Conservation (phyloP, 1,140 invertebrate genomes). For the Drosophila littoralis region DNA sequence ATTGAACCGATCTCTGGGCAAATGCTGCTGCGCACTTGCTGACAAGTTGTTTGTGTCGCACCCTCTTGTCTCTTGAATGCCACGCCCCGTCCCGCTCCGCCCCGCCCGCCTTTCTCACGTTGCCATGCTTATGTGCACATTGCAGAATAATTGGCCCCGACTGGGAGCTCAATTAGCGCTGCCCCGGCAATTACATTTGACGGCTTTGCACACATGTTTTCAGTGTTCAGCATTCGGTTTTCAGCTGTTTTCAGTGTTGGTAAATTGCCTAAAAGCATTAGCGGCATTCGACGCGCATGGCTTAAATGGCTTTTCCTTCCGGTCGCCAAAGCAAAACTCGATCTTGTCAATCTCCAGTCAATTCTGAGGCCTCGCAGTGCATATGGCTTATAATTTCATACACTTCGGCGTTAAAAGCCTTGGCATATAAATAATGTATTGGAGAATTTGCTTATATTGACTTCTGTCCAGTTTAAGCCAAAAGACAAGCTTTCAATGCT, state of each 20-base stretch:
- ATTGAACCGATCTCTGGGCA: not conserved
- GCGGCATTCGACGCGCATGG: conserved; percentile 42
- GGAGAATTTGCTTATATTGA: conserved; percentile 17
- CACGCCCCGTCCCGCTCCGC: conserved; percentile 44
- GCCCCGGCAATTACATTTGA: conserved; percentile 73
- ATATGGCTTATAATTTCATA: conserved; percentile 50
- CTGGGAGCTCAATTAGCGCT: conserved; percentile 70
- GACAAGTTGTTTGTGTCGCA: conserved; percentile 70
- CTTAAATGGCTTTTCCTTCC: conserved; percentile 73
- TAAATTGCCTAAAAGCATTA: conserved; percentile 55
- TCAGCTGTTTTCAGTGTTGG: conserved; percentile 51
- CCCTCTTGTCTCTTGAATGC: conserved; percentile 48
- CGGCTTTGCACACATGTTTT: conserved; percentile 60
- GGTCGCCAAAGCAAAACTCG: conserved; percentile 29
- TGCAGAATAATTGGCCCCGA: conserved; percentile 76
- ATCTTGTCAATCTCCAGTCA: conserved; percentile 9
- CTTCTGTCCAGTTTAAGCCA: too few species aligned
- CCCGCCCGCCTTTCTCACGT: conserved; percentile 51
- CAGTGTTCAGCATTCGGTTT: conserved; percentile 1
- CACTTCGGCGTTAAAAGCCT: conserved; percentile 46
- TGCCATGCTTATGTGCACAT: conserved; percentile 58
- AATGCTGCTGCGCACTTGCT: conserved; percentile 63
- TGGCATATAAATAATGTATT: conserved; percentile 7
- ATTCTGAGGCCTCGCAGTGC: conserved; percentile 9
- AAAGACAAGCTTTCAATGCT: too few species aligned